A percentile compares a stretch with the other conserved stretches of the same genome.
These are phyloP conservation scores for Microtus ochrogaster DNA, from an alignment of 2,113 vertebrate species.

Conservation along the genomic window DNA sequence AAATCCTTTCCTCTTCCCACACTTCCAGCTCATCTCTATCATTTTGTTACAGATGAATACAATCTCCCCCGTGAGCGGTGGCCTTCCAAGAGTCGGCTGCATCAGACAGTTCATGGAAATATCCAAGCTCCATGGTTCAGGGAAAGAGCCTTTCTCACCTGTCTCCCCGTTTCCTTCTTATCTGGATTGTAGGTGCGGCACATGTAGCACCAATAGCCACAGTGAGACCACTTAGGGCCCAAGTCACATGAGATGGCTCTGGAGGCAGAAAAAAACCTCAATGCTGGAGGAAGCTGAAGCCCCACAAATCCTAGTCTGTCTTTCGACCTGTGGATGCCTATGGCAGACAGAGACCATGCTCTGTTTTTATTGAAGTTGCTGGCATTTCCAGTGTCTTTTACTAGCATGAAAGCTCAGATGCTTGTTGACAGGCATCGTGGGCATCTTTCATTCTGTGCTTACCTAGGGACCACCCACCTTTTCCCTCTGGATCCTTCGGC, in stretches of 20 bases:
- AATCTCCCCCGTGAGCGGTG: neutral
- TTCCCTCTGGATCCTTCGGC: too few species aligned
- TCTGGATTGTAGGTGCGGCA: too few species aligned
- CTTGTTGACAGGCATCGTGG: neutral
- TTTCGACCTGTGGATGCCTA: neutral
- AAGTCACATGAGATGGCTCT: neutral
- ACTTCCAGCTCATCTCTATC: neutral
- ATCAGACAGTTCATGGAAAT: neutral
- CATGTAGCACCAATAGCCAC: neutral
- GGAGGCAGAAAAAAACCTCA: neutral
- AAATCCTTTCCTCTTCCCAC: neutral
- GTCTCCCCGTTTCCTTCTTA: neutral
- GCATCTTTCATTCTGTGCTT: neutral
- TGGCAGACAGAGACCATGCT: neutral
- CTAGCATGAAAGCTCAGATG: too few species aligned
- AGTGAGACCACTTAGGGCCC: neutral
- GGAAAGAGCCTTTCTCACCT: neutral
- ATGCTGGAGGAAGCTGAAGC: neutral
- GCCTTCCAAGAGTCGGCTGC: neutral
- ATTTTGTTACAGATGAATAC: neutral
- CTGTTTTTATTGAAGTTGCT: neutral
- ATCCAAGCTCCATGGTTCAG: neutral
- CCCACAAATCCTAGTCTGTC: neutral
- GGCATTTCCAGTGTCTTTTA: neutral
- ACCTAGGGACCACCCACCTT: neutral